These are phyloP conservation scores for Drosophila cyrtoloma DNA, from an alignment of 2,888 invertebrate genomes.

Conservation along the genomic window DNA sequence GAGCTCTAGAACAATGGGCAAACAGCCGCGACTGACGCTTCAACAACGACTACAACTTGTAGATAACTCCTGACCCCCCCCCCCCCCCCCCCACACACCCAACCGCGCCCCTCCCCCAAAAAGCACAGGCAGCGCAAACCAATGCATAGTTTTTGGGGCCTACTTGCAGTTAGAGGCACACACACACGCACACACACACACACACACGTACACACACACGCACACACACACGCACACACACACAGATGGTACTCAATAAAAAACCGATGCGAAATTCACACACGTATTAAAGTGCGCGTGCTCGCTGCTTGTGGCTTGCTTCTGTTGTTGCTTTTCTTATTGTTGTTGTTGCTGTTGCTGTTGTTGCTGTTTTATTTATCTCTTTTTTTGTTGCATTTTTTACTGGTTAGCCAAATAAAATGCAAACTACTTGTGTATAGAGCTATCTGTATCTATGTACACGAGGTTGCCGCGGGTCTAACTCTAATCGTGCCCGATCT, in stretches of 20 bases:
- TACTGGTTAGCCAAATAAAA: slow-evolving; percentile 48
- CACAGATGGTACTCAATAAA: slow-evolving; percentile 55
- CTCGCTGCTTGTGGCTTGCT: slow-evolving; percentile 44
- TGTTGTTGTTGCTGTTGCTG: neutral
- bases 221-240: slow-evolving; percentile 4
- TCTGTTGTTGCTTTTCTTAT: slow-evolving; percentile 5
- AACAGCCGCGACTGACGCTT: slow-evolving; percentile 58
- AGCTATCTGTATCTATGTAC: slow-evolving; percentile 1
- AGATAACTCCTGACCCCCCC: slow-evolving; percentile 31
- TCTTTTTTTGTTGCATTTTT: neutral
- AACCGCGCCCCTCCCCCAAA: neutral
- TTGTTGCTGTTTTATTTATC: no score
- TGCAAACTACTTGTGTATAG: slow-evolving; percentile 28
- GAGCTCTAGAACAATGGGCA: slow-evolving; percentile 73
- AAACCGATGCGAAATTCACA: slow-evolving; percentile 61
- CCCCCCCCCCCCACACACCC: neutral
- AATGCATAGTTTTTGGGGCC: slow-evolving; percentile 67
- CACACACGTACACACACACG: slow-evolving; percentile 7
- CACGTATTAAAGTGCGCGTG: slow-evolving; percentile 67
- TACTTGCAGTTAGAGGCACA: slow-evolving; percentile 18
- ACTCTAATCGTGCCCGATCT: slow-evolving; percentile 48
- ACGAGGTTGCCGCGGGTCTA: slow-evolving; percentile 48
- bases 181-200: neutral
- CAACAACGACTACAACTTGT: slow-evolving; percentile 53
- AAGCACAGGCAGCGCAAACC: slow-evolving; percentile 37